Conservation (phyloP, 2,113 vertebrate genomes). For the Nipponia nippon region DNA sequence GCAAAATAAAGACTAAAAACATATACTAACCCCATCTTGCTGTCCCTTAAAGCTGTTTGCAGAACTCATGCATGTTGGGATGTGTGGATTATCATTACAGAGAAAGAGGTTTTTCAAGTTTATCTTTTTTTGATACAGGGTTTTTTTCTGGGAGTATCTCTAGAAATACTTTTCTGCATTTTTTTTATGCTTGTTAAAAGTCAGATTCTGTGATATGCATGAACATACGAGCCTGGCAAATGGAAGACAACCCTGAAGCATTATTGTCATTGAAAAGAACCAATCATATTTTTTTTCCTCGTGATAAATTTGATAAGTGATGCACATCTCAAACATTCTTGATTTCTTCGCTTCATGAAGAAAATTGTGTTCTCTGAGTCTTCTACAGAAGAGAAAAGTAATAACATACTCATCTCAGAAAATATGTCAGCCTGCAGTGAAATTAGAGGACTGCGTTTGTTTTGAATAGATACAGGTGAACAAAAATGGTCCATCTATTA, state of each 20-base stretch:
- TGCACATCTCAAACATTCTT: background rate
- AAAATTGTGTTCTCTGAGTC: background rate
- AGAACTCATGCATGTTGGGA: background rate
- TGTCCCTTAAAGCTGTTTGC: background rate
- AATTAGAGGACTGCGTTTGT: slow-evolving; percentile 6
- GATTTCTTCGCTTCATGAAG: slow-evolving; percentile 2
- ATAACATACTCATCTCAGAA: background rate
- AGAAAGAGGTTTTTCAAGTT: background rate
- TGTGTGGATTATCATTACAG: background rate
- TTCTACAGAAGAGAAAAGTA: background rate
- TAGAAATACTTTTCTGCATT: background rate
- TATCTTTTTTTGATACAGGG: background rate
- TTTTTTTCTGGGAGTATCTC: background rate
- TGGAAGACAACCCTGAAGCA: background rate
- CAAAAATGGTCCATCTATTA: background rate
- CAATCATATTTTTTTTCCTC: background rate
- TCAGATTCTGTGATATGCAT: background rate
- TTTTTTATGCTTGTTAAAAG: background rate
- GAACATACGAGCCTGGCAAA: background rate
- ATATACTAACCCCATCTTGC: background rate
- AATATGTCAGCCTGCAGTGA: background rate
- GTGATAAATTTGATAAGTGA: background rate
- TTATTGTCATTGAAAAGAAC: background rate
- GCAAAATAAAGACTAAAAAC: background rate
- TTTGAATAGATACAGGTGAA: slow-evolving; percentile 6